phyloP scores from a whole-genome alignment of 2,888 invertebrate species.

The Eremobia ochroleuca region DNA sequence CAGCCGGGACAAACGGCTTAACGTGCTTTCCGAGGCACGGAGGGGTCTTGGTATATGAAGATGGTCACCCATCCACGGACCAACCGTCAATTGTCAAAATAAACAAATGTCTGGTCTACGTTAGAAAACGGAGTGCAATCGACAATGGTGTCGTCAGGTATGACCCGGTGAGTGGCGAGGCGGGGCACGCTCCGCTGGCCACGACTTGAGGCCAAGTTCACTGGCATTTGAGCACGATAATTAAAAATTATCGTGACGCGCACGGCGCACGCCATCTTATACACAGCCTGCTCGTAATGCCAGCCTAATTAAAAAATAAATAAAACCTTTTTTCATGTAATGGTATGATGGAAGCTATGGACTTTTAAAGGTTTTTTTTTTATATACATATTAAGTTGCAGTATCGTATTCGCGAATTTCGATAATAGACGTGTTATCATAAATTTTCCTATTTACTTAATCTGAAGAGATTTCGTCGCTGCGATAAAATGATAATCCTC shows the following conservation, averaged over 20 bases:
- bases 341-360: conserved; percentile 26
- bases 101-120: conserved; percentile 63
- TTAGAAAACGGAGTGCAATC: conserved; percentile 75
- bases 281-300: conserved; percentile 79
- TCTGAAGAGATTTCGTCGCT: conserved; percentile 45
- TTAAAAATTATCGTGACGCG: conserved; percentile 91
- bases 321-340: conserved; percentile 61
- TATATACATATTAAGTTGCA: background rate
- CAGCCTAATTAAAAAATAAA: conserved; percentile 71
- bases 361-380: conserved; percentile 27
- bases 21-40: too few relatives aligned
- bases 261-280: conserved; percentile 88
- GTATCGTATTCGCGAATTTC: conserved; percentile 23
- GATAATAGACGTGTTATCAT: conserved; percentile 40
- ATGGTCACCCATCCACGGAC: too few relatives aligned
- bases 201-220: conserved; percentile 90
- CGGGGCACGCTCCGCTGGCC: conserved; percentile 82
- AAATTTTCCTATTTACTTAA: conserved; percentile 51
- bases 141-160: conserved; percentile 85
- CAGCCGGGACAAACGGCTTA: too few relatives aligned
- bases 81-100: conserved; percentile 71
- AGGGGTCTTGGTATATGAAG: too few relatives aligned
- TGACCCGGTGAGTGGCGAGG: conserved; percentile 87
- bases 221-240: conserved; percentile 91
- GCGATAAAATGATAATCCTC: conserved; percentile 51